phyloP scores from a whole-genome alignment of 1,140 invertebrate species.

The Nebria ingens region DNA sequence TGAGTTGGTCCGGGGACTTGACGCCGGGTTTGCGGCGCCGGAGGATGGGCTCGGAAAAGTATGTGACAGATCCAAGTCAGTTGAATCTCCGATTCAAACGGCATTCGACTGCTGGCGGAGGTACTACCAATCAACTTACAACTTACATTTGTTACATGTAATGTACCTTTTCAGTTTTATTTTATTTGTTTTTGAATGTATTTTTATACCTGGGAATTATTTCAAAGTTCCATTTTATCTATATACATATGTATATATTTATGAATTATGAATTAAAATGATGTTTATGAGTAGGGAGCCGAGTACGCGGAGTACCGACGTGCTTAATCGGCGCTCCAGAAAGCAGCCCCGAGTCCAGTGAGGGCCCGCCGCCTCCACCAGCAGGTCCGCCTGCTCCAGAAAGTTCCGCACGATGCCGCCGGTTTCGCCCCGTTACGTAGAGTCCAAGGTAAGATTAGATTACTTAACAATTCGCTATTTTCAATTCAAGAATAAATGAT shows the following conservation, averaged over 20 bases:
- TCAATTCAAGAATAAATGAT: too few relatives aligned
- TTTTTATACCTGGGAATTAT: background rate
- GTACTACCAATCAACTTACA: background rate
- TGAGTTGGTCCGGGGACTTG: constrained; percentile 32
- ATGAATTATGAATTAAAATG: too few relatives aligned
- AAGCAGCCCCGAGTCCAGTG: constrained; percentile 32
- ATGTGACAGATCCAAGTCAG: constrained; percentile 55
- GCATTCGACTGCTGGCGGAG: constrained; percentile 31
- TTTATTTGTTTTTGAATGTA: background rate
- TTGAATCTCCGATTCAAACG: constrained; percentile 54
- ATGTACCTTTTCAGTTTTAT: background rate
- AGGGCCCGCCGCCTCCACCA: constrained; percentile 30
- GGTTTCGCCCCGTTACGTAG: constrained; percentile 33
- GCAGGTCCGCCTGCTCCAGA: constrained; percentile 30
- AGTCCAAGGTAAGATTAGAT: too few relatives aligned
- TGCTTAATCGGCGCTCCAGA: constrained; percentile 31
- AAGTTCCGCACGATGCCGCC: constrained; percentile 28
- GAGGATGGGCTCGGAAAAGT: constrained; percentile 52
- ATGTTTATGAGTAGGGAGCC: constrained; percentile 19
- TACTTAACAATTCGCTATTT: too few relatives aligned
- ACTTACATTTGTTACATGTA: too few relatives aligned
- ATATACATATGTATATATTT: too few relatives aligned
- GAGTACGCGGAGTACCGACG: constrained; percentile 29
- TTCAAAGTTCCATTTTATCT: background rate
- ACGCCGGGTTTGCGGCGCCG: constrained; percentile 52